Evolutionary conservation across 1,140 invertebrate genomes (phyloP), one percentile per base, ranked within the genome.

Genomic region (Cydia fagiglandana): DNA sequence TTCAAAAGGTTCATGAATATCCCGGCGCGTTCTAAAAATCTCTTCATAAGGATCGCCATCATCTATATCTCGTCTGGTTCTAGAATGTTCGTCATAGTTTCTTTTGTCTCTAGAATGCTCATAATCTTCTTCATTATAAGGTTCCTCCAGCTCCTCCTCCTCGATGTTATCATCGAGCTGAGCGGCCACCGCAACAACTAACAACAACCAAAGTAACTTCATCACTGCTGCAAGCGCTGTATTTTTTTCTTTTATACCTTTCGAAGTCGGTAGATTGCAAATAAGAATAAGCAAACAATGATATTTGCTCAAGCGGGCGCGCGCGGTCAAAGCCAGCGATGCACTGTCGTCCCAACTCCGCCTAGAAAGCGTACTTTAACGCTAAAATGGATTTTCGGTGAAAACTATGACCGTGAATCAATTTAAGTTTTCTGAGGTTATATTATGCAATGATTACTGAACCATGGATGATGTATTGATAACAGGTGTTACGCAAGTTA

Each of bases 101-200:
- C 47, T 13, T 47, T 6, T 70, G 20, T 17, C 79, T 80, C 53
- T 80, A 73, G 6, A 83, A 75, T 15, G 56, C 20, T 82, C 83
- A 66, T 88, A 85, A 66, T 84, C 83, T 6, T 88, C 86, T 45
- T 90, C 88, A 5, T 86, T 86, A 47, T 91, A 90, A 10, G 84
- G 84, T 24, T 90, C 89, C 30, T 89, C 86, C 24, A 89, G 76
- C 56, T 91, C 88, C 66, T 91, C 90, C 61, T 93, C 91, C 64
- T 92, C 89, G 4, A 90, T 85, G 86, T 87, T 88, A 2, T 91
- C 87, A 15, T 80, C 83, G 28, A 84, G 75, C n/a, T 88, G 84
- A 2, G 84, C 84, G 38, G 81, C 86, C 41, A 84, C 86, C 66
- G 81, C 76, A 20, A 81, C 84, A 75, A 81, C 85, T n/a, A 88